Percentiles rank a stretch among this genome's conserved stretches.
phyloP scores from a whole-genome alignment of 1,140 invertebrate genomes.

The Drosophila kurseongensis region DNA sequence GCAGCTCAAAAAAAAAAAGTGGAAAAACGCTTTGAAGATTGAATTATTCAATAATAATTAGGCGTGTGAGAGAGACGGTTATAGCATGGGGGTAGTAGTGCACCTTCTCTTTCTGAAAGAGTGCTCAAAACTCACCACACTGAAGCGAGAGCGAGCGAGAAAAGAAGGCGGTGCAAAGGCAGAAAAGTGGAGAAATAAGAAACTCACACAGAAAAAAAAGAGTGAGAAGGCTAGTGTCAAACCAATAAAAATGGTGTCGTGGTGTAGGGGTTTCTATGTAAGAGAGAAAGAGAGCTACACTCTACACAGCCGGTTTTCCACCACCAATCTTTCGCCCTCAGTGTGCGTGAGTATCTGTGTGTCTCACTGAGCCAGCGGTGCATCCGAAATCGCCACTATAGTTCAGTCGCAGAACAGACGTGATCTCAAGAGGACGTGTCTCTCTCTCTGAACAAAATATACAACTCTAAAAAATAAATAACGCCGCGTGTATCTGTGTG shows the following conservation, averaged over 20 bases:
- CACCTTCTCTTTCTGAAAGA: slow-evolving; percentile 11
- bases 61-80: slow-evolving; percentile 60
- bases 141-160: slow-evolving; percentile 57
- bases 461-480: slow-evolving; percentile 8
- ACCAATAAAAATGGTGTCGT: slow-evolving; percentile 81
- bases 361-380: slow-evolving; percentile 20
- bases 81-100: neutral
- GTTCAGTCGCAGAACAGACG: slow-evolving; percentile 84
- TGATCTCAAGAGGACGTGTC: slow-evolving; percentile 84
- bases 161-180: slow-evolving; percentile 75
- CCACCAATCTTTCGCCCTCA: slow-evolving; percentile 21
- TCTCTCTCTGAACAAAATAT: slow-evolving; percentile 31
- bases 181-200: slow-evolving; percentile 43
- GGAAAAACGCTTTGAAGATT: slow-evolving; percentile 78
- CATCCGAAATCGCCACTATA: slow-evolving; percentile 21
- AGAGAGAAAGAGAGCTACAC: slow-evolving; percentile 40
- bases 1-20: slow-evolving; percentile 54
- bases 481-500: slow-evolving; percentile 24
- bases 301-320: slow-evolving; percentile 58
- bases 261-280: neutral
- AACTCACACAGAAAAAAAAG: slow-evolving; percentile 32
- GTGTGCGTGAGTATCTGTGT: slow-evolving; percentile 29
- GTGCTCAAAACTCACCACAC: slow-evolving; percentile 68
- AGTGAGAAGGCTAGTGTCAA: slow-evolving; percentile 44
- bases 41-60: slow-evolving; percentile 84